These are phyloP conservation scores for Catonia carolina DNA, from an alignment of 2,888 invertebrate species.

Conservation along the genomic window DNA sequence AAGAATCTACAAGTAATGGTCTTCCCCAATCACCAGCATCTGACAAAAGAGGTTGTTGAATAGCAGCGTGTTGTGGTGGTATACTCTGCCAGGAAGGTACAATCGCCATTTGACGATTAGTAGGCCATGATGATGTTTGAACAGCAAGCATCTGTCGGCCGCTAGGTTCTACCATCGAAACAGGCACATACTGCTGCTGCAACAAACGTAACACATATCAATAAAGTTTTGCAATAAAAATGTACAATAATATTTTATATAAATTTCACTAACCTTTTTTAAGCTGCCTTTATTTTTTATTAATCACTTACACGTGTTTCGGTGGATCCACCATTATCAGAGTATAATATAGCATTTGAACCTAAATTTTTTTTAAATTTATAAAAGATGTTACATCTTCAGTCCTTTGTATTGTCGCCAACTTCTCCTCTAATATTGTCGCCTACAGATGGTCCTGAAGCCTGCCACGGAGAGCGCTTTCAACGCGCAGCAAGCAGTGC, in stretches of 20 bases:
- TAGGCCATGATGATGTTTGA: slow-evolving; percentile 52
- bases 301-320: no score
- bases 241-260: neutral
- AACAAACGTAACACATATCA: no score
- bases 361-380: neutral
- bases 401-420: neutral
- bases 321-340: no score
- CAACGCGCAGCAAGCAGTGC: no score
- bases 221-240: neutral
- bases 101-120: slow-evolving; percentile 65
- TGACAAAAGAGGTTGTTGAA: slow-evolving; percentile 54
- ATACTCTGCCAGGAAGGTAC: slow-evolving; percentile 81
- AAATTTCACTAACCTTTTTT: no score
- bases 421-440: no score
- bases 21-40: slow-evolving; percentile 62
- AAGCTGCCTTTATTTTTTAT: no score
- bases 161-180: slow-evolving; percentile 85
- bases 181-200: slow-evolving; percentile 84
- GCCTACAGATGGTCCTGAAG: no score
- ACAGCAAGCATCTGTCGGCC: slow-evolving; percentile 64
- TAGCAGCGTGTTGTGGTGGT: slow-evolving; percentile 54
- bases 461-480: no score
- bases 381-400: no score
- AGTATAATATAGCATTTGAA: no score
- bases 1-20: slow-evolving; percentile 68